Conservation (phyloP, 2,113 vertebrate species). For the Grus americana region DNA sequence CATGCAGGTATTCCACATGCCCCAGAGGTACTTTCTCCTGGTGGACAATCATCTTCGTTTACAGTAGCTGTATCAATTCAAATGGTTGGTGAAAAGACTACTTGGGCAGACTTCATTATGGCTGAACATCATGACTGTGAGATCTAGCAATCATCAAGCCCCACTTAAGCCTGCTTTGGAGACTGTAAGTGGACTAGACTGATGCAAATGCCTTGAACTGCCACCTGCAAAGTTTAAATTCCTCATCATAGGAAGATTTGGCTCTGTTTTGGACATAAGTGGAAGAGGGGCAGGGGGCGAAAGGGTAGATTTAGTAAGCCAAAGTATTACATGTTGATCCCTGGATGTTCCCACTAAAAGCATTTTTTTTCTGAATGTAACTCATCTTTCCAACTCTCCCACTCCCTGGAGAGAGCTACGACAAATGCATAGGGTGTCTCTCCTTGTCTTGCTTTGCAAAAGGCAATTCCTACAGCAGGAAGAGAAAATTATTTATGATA, state of each 20-base stretch:
- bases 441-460: neutral
- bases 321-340: neutral
- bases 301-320: neutral
- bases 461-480: neutral
- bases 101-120: neutral
- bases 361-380: neutral
- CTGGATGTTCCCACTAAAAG: neutral
- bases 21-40: neutral
- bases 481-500: constrained; percentile 11
- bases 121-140: neutral
- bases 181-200: neutral
- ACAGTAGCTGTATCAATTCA: neutral
- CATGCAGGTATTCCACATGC: neutral
- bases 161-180: neutral
- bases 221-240: neutral
- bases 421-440: neutral
- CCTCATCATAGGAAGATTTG: neutral
- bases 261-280: neutral
- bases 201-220: neutral
- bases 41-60: neutral
- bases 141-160: neutral
- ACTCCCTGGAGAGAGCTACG: neutral
- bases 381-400: neutral
- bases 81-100: neutral
- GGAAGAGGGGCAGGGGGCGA: neutral